Evolutionary conservation across 2,113 vertebrate genomes (phyloP).

Genomic region (Struthio camelus): DNA sequence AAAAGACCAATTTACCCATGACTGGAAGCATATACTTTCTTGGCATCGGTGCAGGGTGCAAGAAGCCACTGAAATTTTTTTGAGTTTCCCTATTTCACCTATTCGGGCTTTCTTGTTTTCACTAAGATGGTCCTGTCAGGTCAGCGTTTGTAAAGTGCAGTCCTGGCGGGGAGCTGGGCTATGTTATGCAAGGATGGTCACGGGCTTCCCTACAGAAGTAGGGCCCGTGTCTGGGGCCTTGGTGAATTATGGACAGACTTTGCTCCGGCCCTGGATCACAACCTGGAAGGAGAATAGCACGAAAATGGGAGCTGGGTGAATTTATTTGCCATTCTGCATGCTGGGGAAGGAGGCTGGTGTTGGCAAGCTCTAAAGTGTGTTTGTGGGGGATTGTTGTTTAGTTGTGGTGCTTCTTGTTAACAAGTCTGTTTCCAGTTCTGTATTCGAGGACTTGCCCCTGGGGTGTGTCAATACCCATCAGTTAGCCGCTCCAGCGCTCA

Average conservation of each 20-base stretch:
- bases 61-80: not conserved
- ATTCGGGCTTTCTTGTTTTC: not conserved
- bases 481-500: not conserved
- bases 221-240: not conserved
- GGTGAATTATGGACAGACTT: not conserved
- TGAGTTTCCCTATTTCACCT: not conserved
- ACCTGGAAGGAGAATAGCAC: not conserved
- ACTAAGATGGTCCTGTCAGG: not conserved
- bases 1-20: rapidly evolving
- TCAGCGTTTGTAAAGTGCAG: rapidly evolving
- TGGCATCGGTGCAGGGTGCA: not conserved
- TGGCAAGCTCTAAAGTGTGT: not conserved
- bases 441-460: not conserved
- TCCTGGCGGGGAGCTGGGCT: not conserved
- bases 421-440: not conserved
- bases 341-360: not conserved
- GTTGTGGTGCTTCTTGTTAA: not conserved
- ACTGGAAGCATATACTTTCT: not conserved
- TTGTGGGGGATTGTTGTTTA: not conserved
- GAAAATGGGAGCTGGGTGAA: not conserved
- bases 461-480: not conserved
- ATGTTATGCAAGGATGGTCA: not conserved
- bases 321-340: rapidly evolving
- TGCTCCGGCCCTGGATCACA: not conserved
- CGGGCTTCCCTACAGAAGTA: not conserved